Conservation (phyloP, 2,113 vertebrate species). For the Castor canadensis region DNA sequence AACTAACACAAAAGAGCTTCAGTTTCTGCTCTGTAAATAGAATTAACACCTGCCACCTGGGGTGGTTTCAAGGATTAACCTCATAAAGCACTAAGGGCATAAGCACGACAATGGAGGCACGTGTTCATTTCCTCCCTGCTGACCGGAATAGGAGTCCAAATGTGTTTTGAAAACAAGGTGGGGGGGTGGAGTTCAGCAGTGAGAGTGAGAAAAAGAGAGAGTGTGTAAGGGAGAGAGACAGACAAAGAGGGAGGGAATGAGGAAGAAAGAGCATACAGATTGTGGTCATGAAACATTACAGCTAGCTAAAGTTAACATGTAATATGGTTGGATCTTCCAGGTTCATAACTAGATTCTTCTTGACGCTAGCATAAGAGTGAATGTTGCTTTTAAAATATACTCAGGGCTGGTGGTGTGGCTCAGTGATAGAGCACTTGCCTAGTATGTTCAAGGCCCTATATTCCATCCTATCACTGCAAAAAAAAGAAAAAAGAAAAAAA, state of each 20-base stretch:
- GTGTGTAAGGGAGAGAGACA: too few species aligned
- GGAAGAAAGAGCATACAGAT: too few species aligned
- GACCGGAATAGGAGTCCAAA: background rate
- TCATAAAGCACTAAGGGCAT: background rate
- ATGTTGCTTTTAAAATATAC: background rate
- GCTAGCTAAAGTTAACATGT: background rate
- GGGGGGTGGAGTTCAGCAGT: too few species aligned
- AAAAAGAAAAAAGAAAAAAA: background rate
- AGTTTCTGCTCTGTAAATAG: background rate
- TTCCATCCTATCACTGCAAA: background rate
- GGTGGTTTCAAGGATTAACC: background rate
- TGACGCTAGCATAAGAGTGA: background rate
- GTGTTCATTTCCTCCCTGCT: background rate
- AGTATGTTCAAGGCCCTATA: background rate
- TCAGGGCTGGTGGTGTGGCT: background rate
- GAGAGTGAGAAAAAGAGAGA: too few species aligned
- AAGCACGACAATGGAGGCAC: background rate
- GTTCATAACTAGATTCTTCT: background rate
- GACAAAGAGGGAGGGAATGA: too few species aligned
- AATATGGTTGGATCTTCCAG: background rate
- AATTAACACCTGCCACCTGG: background rate
- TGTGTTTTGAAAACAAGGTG: background rate
- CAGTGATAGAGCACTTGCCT: too few species aligned
- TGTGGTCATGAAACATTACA: background rate
- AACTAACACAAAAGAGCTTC: background rate